Evolutionary conservation across 2,888 invertebrate species (phyloP), one percentile per base, ranked within the genome.

Genomic region (Dicyrtomina minuta): DNA sequence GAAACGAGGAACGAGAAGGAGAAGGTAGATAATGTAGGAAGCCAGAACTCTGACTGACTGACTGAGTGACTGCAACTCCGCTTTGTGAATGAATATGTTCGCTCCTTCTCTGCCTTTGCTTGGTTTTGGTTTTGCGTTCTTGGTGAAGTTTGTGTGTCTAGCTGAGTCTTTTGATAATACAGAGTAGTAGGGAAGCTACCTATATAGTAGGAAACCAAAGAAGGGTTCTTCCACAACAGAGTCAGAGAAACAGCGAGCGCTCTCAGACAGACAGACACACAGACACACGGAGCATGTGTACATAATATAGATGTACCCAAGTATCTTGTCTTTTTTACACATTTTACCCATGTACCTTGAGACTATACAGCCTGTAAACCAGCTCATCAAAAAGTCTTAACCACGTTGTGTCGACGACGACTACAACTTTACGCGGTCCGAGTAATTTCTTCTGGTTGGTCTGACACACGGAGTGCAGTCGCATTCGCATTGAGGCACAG

Each of bases 71-170:
- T 64, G 39, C 26, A 51, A 13, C 64, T 64, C 64, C 27, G 39
- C 39, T 33, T 64, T 64, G 64, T 64, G 64, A 64, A 64, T 64
- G 64, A 64, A 51, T 26, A 39, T 17, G 44, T 20, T 53, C 51
- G 13, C 51, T 43, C 43, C 13, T 13, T 43, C 43, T 43, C 43
- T 43, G 10, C n/a, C n/a, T n/a, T n/a, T n/a, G n/a, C n/a, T 46
- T 46, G n/a, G n/a, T 46, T 46, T 13, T 17, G 53, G 53, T 13
- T 12, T 46, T 4, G n/a, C 15, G 12, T 4, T n/a, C 17, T n/a
- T 46, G 46, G 12, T 46, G 13, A 46, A 46, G 33, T 51, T 2
- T 22, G 22, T 10, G 20, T 51, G 51, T 51, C 2, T 17, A 46
- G 17, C 17, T 46, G 4, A n/a, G n/a, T 43, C 13, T 43, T 43